Conservation (phyloP, 2,888 invertebrate genomes). For the Zootermopsis nevadensis region DNA sequence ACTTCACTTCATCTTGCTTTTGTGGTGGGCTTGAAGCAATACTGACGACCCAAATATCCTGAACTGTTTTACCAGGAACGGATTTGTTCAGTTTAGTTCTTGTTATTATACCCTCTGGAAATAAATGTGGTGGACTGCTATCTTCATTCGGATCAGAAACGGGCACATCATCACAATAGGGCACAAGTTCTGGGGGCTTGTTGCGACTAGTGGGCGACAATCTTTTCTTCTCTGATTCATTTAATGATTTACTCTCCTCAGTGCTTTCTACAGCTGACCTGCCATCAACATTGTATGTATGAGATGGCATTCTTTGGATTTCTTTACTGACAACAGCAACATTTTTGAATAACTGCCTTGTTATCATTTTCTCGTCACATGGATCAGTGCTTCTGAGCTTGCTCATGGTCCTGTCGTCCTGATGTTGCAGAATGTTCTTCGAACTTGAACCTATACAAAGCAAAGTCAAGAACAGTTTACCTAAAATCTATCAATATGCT, state of each 20-base stretch:
- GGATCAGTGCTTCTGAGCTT: neutral
- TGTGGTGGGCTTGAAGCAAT: neutral
- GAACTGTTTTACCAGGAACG: neutral
- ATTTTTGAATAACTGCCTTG: no score
- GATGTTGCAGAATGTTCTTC: neutral
- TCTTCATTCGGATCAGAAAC: constrained; percentile 13
- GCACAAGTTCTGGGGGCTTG: constrained; percentile 44
- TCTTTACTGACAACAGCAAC: no score
- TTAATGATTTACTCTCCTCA: no score
- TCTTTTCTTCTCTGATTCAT: neutral
- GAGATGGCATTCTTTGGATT: neutral
- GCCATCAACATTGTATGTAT: neutral
- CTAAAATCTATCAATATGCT: no score
- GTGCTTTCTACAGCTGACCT: neutral
- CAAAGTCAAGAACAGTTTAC: neutral
- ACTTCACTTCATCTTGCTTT: neutral
- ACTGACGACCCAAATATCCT: neutral
- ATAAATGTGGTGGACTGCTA: constrained; percentile 43
- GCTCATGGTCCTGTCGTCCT: neutral
- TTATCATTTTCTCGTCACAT: neutral
- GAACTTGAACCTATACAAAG: neutral
- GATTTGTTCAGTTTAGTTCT: constrained; percentile 30
- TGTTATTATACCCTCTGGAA: constrained; percentile 48
- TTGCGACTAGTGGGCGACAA: neutral
- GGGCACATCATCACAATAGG: constrained; percentile 40